Base-by-base conservation (phyloP, 2,113 vertebrate genomes). In the Dasypus novemcinctus region DNA sequence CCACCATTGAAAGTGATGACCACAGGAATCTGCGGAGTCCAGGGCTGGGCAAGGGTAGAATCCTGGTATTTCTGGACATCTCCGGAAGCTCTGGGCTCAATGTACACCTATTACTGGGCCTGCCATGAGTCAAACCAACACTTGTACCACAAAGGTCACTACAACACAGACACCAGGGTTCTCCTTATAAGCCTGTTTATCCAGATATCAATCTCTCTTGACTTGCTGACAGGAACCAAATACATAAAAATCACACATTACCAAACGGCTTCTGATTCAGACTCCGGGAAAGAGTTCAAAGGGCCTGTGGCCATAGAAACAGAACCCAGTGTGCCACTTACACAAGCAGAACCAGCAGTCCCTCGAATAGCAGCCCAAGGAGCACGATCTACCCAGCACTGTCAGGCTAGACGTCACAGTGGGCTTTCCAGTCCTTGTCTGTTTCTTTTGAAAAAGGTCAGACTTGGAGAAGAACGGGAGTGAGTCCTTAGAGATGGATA, bases 241-340 rank as follows among this genome's bases (percentile, higher is more conserved):
- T 93, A 93, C 96, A 88, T 81, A 64, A 84, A 23, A 76, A 87
- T 46, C 64, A 78, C 23, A 31, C 36, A 74, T 76, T 61, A 41
- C 21, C 74, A 17, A 83, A 91, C 63, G 36, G 17, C 61, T 93
- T 76, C 78, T 27, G 81, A 63, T 36, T 84, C 61, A 54, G 46
- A 85, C 5, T 38, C 25, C 54, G 3, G 61, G n/a, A 46, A 52
- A 85, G 33, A 87, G 75, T 76, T 76, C 72, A 63, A 93, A 85
- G 52, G n/a, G 66, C 27, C 5, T 61, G 33, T 91, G 46, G 41
- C 21, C 63, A 82, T 64, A 61, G 59, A 75, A 75, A 49, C 46
- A 59, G 20, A 33, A 20, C 8, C 61, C 59, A 46, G 68, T 54
- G 29, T 87, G 20, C 17, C 10, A 29, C 38, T 69, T 71, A 43